Conservation (phyloP, 2,113 vertebrate species). For the Canis aureus region DNA sequence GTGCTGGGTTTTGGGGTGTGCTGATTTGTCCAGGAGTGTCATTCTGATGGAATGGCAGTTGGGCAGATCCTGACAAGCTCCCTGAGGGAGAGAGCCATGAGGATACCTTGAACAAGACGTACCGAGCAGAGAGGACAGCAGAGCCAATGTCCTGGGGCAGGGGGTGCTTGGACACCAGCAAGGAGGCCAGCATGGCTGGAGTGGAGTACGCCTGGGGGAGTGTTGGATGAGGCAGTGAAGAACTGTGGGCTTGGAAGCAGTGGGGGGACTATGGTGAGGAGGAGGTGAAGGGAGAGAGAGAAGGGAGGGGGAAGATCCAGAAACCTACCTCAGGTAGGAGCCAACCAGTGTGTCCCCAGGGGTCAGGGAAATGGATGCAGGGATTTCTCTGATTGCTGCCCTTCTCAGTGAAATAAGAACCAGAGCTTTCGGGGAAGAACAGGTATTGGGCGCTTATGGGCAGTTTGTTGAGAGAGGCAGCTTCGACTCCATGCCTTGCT, state of each 20-base stretch:
- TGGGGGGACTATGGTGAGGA: not conserved
- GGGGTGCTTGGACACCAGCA: not conserved
- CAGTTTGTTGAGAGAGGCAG: not conserved
- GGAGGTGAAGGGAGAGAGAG: not conserved
- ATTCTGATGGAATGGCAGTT: not conserved
- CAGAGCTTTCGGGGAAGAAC: not conserved
- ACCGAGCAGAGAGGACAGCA: not conserved
- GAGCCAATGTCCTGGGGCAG: not conserved
- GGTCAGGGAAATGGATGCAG: not conserved
- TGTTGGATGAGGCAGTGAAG: not conserved
- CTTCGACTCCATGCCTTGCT: not conserved
- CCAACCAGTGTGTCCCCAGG: not conserved
- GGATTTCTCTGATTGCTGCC: not conserved
- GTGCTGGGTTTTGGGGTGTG: not conserved
- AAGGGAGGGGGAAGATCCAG: not conserved
- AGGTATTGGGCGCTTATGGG: not conserved
- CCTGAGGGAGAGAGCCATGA: not conserved
- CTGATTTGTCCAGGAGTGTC: not conserved
- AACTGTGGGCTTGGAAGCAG: not conserved
- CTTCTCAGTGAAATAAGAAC: not conserved
- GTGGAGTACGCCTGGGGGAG: too few species aligned
- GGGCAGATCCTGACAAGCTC: not conserved
- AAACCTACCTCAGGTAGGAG: not conserved
- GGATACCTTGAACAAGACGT: not conserved
- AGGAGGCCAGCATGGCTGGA: not conserved